phyloP scores from a whole-genome alignment of 1,140 invertebrate species.

The Lamellibrachia luymesi region DNA sequence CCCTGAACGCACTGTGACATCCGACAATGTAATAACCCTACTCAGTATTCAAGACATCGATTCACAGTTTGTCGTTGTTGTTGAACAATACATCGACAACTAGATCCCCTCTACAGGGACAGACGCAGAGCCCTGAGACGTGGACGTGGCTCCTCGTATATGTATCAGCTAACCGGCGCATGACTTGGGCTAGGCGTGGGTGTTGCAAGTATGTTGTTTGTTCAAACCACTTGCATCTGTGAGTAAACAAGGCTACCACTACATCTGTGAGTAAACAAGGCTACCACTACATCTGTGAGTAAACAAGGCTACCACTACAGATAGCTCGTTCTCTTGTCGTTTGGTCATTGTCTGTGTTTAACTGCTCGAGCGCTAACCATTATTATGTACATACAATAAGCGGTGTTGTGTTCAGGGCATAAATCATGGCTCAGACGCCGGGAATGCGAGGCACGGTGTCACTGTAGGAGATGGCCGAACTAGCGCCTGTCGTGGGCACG shows the following conservation, averaged over 20 bases:
- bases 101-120: too few relatives aligned
- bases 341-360: not conserved
- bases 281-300: not conserved
- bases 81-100: too few relatives aligned
- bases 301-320: not conserved
- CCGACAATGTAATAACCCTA: too few relatives aligned
- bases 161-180: too few relatives aligned
- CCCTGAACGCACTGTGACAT: too few relatives aligned
- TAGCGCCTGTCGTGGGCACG: too few relatives aligned
- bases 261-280: too few relatives aligned
- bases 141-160: not conserved
- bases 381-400: not conserved
- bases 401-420: not conserved
- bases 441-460: not conserved
- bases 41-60: too few relatives aligned
- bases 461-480: too few relatives aligned
- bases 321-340: not conserved
- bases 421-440: not conserved
- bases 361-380: not conserved
- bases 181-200: not conserved
- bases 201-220: not conserved
- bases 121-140: not conserved
- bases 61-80: too few relatives aligned
- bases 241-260: too few relatives aligned
- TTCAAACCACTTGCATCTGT: not conserved